Evolutionary conservation across 2,113 vertebrate genomes (phyloP).

Genomic region (Tauraco erythrolophus): DNA sequence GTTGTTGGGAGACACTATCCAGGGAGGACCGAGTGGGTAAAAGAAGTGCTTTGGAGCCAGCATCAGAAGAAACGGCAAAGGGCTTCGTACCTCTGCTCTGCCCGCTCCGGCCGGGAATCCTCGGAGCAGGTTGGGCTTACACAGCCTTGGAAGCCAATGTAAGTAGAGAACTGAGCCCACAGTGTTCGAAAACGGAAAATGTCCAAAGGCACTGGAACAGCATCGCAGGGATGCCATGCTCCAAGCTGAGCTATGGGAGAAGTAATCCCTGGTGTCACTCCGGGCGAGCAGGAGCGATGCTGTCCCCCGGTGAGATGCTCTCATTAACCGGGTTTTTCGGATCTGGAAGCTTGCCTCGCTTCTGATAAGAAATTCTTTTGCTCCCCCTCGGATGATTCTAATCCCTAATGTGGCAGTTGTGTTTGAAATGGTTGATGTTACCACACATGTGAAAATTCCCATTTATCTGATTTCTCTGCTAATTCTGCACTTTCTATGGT

Average conservation of each 20-base stretch:
- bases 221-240: background rate
- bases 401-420: rapidly evolving
- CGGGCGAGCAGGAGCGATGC: background rate
- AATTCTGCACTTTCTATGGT: rapidly evolving
- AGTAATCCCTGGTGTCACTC: rapidly evolving
- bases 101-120: rapidly evolving
- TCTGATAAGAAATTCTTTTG: background rate
- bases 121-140: background rate
- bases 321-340: background rate
- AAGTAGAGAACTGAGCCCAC: background rate
- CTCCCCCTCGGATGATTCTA: background rate
- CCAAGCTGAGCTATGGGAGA: rapidly evolving
- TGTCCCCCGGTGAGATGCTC: rapidly evolving
- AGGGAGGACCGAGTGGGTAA: background rate
- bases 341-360: background rate
- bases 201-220: background rate
- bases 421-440: background rate
- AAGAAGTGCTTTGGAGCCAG: background rate
- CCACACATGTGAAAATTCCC: rapidly evolving
- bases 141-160: background rate
- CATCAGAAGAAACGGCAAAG: background rate
- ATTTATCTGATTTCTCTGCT: background rate
- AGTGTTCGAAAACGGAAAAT: background rate
- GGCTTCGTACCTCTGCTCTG: background rate
- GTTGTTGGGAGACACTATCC: background rate